phyloP scores from a whole-genome alignment of 1,140 invertebrate genomes.

The Calycopis cecrops region DNA sequence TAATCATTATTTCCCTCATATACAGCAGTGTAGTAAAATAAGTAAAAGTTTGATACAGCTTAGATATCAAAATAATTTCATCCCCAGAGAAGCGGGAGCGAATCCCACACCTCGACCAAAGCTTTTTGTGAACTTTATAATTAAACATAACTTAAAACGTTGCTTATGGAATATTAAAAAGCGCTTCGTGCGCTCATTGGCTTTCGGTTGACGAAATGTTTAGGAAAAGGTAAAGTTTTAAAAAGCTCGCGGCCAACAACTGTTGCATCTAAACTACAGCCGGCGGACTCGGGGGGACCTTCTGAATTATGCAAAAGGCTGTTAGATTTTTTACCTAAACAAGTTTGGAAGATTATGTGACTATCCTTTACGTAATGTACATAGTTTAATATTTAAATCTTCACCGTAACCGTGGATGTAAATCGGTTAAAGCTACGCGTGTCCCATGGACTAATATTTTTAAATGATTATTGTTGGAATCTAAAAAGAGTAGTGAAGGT shows the following conservation, averaged over 20 bases:
- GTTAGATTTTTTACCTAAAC: slow-evolving; percentile 22
- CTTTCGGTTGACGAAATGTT: slow-evolving; percentile 19
- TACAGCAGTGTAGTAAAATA: no score
- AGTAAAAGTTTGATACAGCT: no score
- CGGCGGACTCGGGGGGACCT: slow-evolving; percentile 29
- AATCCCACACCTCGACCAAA: no score
- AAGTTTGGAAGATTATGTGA: background rate
- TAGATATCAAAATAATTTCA: no score
- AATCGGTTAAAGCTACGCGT: no score
- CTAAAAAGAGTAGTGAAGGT: no score
- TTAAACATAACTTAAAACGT: background rate
- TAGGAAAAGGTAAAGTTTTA: slow-evolving; percentile 30
- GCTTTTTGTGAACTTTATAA: no score
- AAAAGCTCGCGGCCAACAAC: slow-evolving; percentile 31
- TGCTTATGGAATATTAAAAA: slow-evolving; percentile 3
- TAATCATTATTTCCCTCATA: no score
- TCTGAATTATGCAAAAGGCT: slow-evolving; percentile 30
- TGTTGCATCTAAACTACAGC: slow-evolving; percentile 32
- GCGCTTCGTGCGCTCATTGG: background rate
- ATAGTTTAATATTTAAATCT: background rate
- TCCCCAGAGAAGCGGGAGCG: no score
- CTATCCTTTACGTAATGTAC: slow-evolving; percentile 1
- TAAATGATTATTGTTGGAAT: no score
- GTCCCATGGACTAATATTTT: no score
- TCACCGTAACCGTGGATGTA: no score